Evolutionary conservation across 2,888 invertebrate species (phyloP), one percentile per base, ranked within the genome.

Genomic region (Vesta saturnalis): DNA sequence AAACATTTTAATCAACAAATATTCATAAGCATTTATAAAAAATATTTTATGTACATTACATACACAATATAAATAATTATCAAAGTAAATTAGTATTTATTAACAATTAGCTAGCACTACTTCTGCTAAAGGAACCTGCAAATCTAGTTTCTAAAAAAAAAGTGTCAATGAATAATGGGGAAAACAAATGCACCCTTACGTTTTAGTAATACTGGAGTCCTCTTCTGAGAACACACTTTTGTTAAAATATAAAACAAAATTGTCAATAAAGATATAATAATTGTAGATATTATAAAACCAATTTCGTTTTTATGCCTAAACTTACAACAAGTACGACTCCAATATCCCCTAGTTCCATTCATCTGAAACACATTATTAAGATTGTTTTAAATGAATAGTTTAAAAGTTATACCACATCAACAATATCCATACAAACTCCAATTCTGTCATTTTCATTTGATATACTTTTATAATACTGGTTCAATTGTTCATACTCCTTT

Each of bases 371-470:
- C n/a, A n/a, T n/a, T n/a, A n/a, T n/a, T n/a, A n/a, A n/a, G n/a
- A n/a, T n/a, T n/a, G n/a, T n/a, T n/a, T n/a, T n/a, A n/a, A n/a
- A n/a, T n/a, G n/a, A 39, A 4, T 39, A 4, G n/a, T 4, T n/a
- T 39, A 39, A 60, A 4, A 23, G 69, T 84, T 86, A 85, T 83
- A 90, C 91, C 73, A 88, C 83, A 82, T 91, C 91, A 1, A 90
- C 89, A 73, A 90, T 86, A 79, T 91, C 91, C 88, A 91, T 89
- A 76, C 91, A 91, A 67, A 90, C 84, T 69, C 85, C 86, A 70
- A 88, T 87, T 62, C 87, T 86, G 67, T 88, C 89, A 77, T 88
- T 86, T 62, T 85, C 81, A 77, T 87, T 87, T 73, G 84, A 89
- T 63, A 90, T 82, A 23, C 85, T 84, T 76, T 86, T 85, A 78